These are phyloP conservation scores for Cryptus armator DNA, from an alignment of 2,888 invertebrate species.

Conservation along the genomic window DNA sequence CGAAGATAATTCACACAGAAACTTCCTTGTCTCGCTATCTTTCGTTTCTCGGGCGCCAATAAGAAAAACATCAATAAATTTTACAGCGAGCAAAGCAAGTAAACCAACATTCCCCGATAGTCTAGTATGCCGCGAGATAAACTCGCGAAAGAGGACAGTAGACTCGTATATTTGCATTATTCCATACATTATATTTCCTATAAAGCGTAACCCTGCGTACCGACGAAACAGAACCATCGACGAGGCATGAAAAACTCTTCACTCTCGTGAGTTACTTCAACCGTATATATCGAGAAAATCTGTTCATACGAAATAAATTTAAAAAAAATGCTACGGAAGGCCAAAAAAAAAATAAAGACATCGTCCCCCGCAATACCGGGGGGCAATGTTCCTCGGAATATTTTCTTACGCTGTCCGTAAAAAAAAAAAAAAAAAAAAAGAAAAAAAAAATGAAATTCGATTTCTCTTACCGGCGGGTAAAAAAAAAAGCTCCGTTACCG, in stretches of 20 bases:
- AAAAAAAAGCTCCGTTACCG: background rate
- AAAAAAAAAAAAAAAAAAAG: constrained; percentile 26
- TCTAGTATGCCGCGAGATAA: constrained; percentile 43
- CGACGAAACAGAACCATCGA: background rate
- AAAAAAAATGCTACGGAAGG: constrained; percentile 10
- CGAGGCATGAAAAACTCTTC: background rate
- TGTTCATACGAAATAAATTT: constrained; percentile 35
- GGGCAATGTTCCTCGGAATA: constrained; percentile 59
- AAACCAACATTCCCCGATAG: constrained; percentile 41
- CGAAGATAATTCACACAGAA: constrained; percentile 73
- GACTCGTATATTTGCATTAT: constrained; percentile 32
- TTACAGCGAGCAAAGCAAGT: constrained; percentile 38
- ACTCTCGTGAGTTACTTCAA: constrained; percentile 33
- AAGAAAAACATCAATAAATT: constrained; percentile 49
- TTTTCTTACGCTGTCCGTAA: constrained; percentile 44
- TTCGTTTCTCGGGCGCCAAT: background rate
- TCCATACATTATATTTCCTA: constrained; percentile 6
- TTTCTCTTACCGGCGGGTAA: constrained; percentile 25
- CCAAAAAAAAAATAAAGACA: constrained; percentile 43
- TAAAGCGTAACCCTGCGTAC: background rate
- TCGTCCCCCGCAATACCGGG: constrained; percentile 32
- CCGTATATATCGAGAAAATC: constrained; percentile 54
- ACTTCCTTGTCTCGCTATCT: constrained; percentile 76
- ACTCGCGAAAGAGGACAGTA: constrained; percentile 41
- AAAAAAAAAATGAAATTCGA: constrained; percentile 60